These are phyloP conservation scores for Sciaenops ocellatus DNA, from an alignment of 2,797 vertebrate genomes.

Conservation along the genomic window DNA sequence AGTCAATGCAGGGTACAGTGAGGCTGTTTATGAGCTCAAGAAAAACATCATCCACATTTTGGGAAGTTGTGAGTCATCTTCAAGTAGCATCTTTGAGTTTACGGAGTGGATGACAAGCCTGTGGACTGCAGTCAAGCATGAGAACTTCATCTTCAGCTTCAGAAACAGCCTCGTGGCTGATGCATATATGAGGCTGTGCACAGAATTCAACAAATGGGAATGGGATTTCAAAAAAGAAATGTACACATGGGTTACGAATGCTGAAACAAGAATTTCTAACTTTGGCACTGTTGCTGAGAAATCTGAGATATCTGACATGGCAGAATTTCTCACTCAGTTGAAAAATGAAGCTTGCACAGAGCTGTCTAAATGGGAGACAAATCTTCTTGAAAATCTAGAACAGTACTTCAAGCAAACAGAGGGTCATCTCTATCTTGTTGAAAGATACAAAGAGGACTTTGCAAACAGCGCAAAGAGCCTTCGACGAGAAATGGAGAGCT, in stretches of 20 bases:
- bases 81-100: no score
- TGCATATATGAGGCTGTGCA: no score
- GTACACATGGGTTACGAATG: no score
- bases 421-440: slow-evolving; percentile 73
- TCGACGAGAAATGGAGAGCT: slow-evolving; percentile 57
- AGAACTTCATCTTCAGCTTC: no score
- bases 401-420: slow-evolving; percentile 74
- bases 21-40: slow-evolving; percentile 84
- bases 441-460: slow-evolving; percentile 76
- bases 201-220: no score
- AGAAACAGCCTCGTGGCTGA: no score
- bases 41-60: slow-evolving; percentile 79
- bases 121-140: no score
- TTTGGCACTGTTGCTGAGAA: slow-evolving; percentile 24
- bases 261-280: slow-evolving; percentile 77
- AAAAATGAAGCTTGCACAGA: slow-evolving; percentile 50
- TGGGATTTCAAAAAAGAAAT: no score
- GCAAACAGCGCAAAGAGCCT: slow-evolving; percentile 65
- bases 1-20: slow-evolving; percentile 86
- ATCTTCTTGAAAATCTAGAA: slow-evolving; percentile 52
- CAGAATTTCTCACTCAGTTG: slow-evolving; percentile 5
- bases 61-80: no score
- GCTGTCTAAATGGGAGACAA: slow-evolving; percentile 59
- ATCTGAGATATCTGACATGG: slow-evolving; percentile 16
- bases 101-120: no score